Evolutionary conservation across 23 tunicate species (phyloP), one percentile per base, ranked within the genome.

Genomic region (Corella eumyota): DNA sequence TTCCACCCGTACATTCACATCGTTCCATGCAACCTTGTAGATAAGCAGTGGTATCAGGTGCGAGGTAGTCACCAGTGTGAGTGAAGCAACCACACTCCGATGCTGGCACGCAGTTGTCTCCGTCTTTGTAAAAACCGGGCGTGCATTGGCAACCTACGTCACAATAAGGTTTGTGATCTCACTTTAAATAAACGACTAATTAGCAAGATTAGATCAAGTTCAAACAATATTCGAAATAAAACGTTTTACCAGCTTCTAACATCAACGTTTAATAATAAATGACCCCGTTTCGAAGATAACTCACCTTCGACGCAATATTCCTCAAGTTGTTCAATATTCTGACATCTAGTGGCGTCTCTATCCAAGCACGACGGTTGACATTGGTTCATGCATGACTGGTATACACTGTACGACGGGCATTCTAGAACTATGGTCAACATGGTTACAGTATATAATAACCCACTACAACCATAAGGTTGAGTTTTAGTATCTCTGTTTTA

Each of bases 301-400:
- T 45, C 34, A 81, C 92, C 92, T 75, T 74, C 81, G 5, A 77
- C 76, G 36, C 92, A 83, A 37, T 64, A 26, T 15, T 51, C 53
- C 22, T 72, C 92, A 4, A 83, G 24, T n/a, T 80, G 70, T 25
- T 38, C 50, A 19, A 53, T 58, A 19, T 61, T 50, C n/a, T 21
- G 11, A 45, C 92, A 83, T 21, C 21, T 32, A 0, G 44, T 33
- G 27, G 48, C 60, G 48, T 76, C 73, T 4, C 52, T 66, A 57
- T 85, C 95, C 3, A 32, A 61, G 36, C 95, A 85, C 17, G 74
- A 63, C 4, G 95, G 69, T 65, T 85, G 86, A 53, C 95, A 85
- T 29, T 75, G 83, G 17, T 53, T 49, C 68, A 85, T 55, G 33
- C 95, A 85, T 23, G 38, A 15, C 7, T 51, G 21, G 50, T 32